These are phyloP conservation scores for Aegotheles bennettii DNA, from an alignment of 2,113 vertebrate species.

Conservation along the genomic window DNA sequence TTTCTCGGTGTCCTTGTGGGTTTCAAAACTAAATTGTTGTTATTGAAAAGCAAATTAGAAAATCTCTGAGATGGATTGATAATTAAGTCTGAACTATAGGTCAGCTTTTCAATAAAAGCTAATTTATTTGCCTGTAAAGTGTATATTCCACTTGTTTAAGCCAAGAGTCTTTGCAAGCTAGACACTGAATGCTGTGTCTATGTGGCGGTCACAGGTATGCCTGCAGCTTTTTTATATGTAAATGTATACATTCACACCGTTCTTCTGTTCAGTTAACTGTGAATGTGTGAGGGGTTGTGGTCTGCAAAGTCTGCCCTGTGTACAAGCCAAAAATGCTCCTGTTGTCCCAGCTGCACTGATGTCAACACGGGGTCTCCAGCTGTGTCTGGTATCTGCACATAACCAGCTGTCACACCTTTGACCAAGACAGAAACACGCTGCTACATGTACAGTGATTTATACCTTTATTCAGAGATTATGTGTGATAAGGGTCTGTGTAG, in stretches of 20 bases:
- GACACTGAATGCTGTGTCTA: neutral
- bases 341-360: neutral
- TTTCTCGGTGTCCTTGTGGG: neutral
- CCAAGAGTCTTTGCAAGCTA: neutral
- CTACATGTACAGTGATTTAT: neutral
- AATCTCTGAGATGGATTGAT: neutral
- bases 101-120: neutral
- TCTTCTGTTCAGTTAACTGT: neutral
- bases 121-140: neutral
- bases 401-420: neutral
- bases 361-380: neutral
- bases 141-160: neutral
- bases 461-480: neutral
- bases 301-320: neutral
- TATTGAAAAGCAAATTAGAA: neutral
- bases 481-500: neutral
- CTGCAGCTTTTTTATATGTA: neutral
- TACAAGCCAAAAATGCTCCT: neutral
- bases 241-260: neutral
- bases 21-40: neutral
- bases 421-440: neutral
- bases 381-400: neutral
- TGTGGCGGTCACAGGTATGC: neutral
- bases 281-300: neutral
- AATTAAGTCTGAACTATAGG: slow-evolving; percentile 3